Base-by-base conservation (phyloP, 2,113 vertebrate genomes). In the Campylorhamphus procurvoides region DNA sequence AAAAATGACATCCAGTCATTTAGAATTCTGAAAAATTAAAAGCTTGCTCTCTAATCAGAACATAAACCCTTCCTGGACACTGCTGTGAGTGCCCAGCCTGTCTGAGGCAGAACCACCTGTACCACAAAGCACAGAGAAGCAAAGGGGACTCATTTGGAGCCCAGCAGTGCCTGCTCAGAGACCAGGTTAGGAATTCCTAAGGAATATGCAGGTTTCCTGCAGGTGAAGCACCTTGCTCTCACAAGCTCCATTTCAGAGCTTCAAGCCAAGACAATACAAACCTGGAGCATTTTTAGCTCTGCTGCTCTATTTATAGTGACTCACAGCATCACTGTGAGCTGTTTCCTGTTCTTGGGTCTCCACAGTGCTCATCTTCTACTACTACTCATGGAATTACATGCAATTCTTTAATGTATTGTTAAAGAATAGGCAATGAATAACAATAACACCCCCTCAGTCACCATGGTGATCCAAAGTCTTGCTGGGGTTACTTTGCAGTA, bases 271-370 rank as follows among this genome's bases (percentile, higher is more conserved):
- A 44, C 91, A 94, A 73, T 73, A 83, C 79, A 94, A 93, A 78
- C 59, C 83, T 85, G n/a, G 7, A 58, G 49, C 68, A n/a, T 93
- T 92, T 94, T 97, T 94, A 96, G 95, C 77, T 89, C 76, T 35
- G 31, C 74, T 64, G 55, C 7, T 79, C 83, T 96, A 97, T 96
- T 96, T 96, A 49, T 97, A 93, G 80, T 33, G 42, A n/a, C 85
- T 55, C 83, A 72, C 68, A 93, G 63, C 83, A 81, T 5, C 46
- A 33, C 37, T 90, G 80, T 44, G 77, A 92, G 63, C 39, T 60
- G 73, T 55, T 93, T 93, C 94, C 91, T 88, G 8, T 64, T 73
- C 76, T 79, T 60, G 75, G 68, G 91, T 89, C 94, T 89, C 84
- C 91, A 92, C 83, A 90, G 94, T 16, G 40, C 71, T 67, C 47